A percentile compares a stretch with the other conserved stretches of the same genome.
Evolutionary conservation across 2,797 vertebrate genomes (phyloP).

Genomic region (Anableps anableps): DNA sequence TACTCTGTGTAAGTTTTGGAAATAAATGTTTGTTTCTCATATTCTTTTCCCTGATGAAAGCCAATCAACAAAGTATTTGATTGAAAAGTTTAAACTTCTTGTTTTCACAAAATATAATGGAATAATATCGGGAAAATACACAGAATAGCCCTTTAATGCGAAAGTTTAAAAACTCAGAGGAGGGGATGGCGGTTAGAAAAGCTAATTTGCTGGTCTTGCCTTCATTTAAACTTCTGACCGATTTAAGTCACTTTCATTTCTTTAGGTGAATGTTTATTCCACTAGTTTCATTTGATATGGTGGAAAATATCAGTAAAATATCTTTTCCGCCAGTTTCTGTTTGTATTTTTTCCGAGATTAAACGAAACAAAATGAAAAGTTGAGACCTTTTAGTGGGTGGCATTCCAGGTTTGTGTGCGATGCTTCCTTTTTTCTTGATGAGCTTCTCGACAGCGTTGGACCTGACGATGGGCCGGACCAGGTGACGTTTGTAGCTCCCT

Average conservation of each 20-base stretch:
- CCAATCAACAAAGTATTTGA: background rate
- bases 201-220: background rate
- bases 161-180: background rate
- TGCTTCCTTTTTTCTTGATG: slow-evolving; percentile 93
- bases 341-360: background rate
- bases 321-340: background rate
- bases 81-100: background rate
- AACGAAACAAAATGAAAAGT: background rate
- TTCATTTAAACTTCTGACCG: background rate
- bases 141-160: background rate
- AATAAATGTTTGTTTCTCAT: background rate
- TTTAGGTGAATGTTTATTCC: background rate
- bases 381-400: slow-evolving; percentile 87
- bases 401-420: slow-evolving; percentile 88
- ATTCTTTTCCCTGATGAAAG: background rate
- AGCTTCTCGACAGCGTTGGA: slow-evolving; percentile 96
- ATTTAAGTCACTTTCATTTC: background rate
- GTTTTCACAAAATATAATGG: background rate
- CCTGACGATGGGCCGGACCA: slow-evolving; percentile 93
- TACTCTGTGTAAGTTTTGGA: background rate
- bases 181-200: background rate
- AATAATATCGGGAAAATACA: background rate
- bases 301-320: background rate
- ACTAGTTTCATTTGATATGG: background rate
- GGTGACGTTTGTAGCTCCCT: slow-evolving; percentile 93